phyloP scores from a whole-genome alignment of 1,140 invertebrate species.

The Liolophura sinensis region DNA sequence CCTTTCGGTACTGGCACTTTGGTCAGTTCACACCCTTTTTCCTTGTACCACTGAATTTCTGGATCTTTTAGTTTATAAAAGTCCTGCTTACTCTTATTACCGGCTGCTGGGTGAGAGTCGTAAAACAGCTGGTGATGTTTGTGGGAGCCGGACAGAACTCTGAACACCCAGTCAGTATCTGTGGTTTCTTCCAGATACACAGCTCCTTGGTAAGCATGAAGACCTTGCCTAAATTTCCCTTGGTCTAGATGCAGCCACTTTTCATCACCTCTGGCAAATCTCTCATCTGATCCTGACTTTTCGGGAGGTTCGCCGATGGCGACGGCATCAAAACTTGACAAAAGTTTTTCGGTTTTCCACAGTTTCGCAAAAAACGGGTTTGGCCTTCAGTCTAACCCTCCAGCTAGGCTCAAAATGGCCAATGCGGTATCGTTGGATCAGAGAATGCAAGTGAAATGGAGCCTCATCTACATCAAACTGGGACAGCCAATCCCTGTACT shows the following conservation, averaged over 20 bases:
- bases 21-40: conserved; percentile 1
- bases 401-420: conserved; percentile 42
- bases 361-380: conserved; percentile 35
- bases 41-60: neutral
- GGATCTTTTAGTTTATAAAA: too few relatives aligned
- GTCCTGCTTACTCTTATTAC: conserved; percentile 5
- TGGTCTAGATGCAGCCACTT: conserved; percentile 45
- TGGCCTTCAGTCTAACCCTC: conserved; percentile 30
- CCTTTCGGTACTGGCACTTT: conserved; percentile 5
- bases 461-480: conserved; percentile 22
- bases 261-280: neutral
- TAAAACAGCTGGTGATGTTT: conserved; percentile 23
- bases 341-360: conserved; percentile 38
- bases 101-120: conserved; percentile 18
- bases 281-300: conserved; percentile 1
- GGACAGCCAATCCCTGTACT: conserved; percentile 29
- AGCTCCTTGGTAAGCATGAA: conserved; percentile 41
- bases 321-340: conserved; percentile 37
- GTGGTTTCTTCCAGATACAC: conserved; percentile 35
- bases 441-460: conserved; percentile 22
- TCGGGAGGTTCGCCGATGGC: conserved; percentile 45
- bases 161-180: conserved; percentile 34
- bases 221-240: conserved; percentile 21
- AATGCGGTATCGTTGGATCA: conserved; percentile 30
- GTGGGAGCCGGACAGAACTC: conserved; percentile 30